Conservation (phyloP, 2,888 invertebrate species). For the Leptinotarsa haldemani region DNA sequence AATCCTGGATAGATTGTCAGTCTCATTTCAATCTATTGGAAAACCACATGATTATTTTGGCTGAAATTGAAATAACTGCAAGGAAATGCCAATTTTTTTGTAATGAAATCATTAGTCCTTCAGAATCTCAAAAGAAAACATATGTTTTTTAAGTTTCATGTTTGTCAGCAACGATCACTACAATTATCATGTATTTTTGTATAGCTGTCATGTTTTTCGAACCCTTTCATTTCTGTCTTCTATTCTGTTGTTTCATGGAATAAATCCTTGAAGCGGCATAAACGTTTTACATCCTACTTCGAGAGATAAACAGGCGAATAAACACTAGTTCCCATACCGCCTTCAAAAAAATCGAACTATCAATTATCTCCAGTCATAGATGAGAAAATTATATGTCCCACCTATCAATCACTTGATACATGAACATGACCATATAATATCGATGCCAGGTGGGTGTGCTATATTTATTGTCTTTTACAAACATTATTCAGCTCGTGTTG, state of each 20-base stretch:
- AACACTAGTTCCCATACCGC: not conserved
- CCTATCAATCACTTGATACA: not conserved
- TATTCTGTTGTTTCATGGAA: not conserved
- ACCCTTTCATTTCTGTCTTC: too few species aligned
- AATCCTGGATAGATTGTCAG: too few species aligned
- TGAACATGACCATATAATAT: not conserved
- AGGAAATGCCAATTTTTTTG: too few species aligned
- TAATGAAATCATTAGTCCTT: too few species aligned
- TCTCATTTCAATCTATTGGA: too few species aligned
- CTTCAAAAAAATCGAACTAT: constrained; percentile 3
- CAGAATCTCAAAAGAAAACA: too few species aligned
- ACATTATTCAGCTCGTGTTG: not conserved
- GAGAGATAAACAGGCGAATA: not conserved
- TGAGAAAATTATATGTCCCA: constrained; percentile 6
- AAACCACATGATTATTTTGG: too few species aligned
- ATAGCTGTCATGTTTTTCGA: too few species aligned
- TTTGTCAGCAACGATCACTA: too few species aligned
- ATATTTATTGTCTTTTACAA: constrained; percentile 2
- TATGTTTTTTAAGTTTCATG: too few species aligned
- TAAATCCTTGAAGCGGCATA: not conserved
- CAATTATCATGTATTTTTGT: too few species aligned
- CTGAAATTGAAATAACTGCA: too few species aligned
- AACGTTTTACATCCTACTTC: not conserved
- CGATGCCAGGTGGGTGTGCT: not conserved
- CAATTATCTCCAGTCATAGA: constrained; percentile 14